phyloP scores from a whole-genome alignment of 1,140 invertebrate species.

The Zaprionus kolodkinae region DNA sequence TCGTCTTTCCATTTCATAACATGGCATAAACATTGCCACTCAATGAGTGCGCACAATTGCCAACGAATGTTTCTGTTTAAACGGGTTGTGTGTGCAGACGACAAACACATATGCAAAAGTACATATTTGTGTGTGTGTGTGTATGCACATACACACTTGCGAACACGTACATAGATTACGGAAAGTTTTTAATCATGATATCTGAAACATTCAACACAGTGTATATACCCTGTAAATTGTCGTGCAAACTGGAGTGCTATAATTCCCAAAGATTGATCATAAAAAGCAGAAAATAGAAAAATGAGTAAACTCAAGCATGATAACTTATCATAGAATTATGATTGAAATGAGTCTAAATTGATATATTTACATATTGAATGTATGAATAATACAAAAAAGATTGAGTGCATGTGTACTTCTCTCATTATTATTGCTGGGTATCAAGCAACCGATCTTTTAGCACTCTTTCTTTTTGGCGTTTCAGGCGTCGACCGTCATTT shows the following conservation, averaged over 20 bases:
- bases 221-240: constrained; percentile 1
- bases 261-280: background rate
- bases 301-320: no score
- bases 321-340: no score
- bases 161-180: constrained; percentile 41
- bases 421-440: constrained; percentile 4
- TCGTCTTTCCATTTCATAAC: constrained; percentile 73
- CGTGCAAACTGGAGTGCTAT: background rate
- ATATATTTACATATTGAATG: no score
- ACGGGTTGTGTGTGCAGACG: constrained; percentile 13
- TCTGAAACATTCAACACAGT: constrained; percentile 20
- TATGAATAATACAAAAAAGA: background rate
- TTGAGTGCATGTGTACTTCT: background rate
- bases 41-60: constrained; percentile 63
- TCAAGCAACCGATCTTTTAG: background rate
- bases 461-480: background rate
- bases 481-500: constrained; percentile 60
- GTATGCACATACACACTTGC: background rate
- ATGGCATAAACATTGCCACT: constrained; percentile 57
- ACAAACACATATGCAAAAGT: background rate
- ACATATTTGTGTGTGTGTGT: background rate
- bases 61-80: constrained; percentile 51
- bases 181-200: constrained; percentile 67
- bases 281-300: background rate
- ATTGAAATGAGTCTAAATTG: no score